Evolutionary conservation across 2,888 invertebrate genomes (phyloP).

Genomic region (Chymomyza procnemis): DNA sequence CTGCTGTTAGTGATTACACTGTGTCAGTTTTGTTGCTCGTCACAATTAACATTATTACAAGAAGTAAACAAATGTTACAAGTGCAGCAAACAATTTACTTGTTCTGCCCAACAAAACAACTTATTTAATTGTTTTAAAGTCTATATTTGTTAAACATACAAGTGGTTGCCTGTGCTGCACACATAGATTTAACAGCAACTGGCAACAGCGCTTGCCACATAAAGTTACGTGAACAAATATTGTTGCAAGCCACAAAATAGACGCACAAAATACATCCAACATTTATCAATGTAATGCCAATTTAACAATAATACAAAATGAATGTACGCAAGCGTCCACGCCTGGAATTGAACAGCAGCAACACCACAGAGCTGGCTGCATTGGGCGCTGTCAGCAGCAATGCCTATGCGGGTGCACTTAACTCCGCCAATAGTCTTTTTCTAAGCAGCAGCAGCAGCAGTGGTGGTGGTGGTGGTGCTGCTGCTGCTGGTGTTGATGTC

Average conservation of each 20-base stretch:
- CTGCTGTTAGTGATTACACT: not conserved
- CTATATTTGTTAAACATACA: not conserved
- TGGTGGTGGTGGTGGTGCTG: no score
- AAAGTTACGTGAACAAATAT: not conserved
- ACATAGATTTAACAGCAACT: not conserved
- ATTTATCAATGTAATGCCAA: not conserved
- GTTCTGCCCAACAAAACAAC: not conserved
- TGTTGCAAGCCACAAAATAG: not conserved
- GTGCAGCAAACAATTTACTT: not conserved
- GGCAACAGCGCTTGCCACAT: not conserved
- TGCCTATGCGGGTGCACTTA: constrained; percentile 11
- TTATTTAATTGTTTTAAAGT: not conserved
- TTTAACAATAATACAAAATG: constrained; percentile 37
- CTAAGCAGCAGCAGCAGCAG: constrained; percentile 39
- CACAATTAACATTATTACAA: not conserved
- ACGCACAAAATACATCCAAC: constrained; percentile 9
- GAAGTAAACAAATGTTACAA: not conserved
- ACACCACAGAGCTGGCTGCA: constrained; percentile 23
- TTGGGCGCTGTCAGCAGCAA: constrained; percentile 2
- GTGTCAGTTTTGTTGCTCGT: not conserved
- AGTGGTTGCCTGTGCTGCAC: not conserved
- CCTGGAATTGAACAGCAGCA: constrained; percentile 53
- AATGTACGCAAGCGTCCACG: constrained; percentile 60
- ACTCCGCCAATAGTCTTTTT: constrained; percentile 36
- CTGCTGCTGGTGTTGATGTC: no score